phyloP scores from a whole-genome alignment of 2,797 vertebrate genomes.

The Phalanger gymnotis region DNA sequence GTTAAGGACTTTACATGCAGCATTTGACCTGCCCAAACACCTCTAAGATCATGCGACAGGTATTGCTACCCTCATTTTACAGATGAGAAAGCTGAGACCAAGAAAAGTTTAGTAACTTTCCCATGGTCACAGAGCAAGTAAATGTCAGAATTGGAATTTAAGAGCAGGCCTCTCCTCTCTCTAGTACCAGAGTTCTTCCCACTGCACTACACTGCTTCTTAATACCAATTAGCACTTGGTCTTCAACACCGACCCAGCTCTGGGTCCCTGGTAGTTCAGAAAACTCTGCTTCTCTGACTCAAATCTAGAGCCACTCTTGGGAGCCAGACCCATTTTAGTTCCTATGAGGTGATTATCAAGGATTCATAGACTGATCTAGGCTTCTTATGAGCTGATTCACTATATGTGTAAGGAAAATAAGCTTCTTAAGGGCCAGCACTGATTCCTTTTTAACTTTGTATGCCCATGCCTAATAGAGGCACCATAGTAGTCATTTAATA shows the following conservation, averaged over 20 bases:
- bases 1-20: not conserved
- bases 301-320: not conserved
- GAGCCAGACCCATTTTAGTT: not conserved
- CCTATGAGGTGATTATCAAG: constrained; percentile 7
- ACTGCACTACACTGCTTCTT: too few relatives aligned
- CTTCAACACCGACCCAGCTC: not conserved
- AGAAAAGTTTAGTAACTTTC: not conserved
- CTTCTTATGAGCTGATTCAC: constrained; percentile 1
- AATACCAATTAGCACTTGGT: not conserved
- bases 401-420: not conserved
- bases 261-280: not conserved
- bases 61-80: not conserved
- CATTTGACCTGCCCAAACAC: not conserved
- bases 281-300: not conserved
- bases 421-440: not conserved
- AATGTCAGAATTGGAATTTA: not conserved
- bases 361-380: not conserved
- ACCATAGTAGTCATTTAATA: constrained; percentile 38
- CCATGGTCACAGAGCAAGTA: not conserved
- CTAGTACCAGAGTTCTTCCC: not conserved
- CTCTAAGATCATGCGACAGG: not conserved
- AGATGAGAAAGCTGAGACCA: not conserved
- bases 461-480: not conserved
- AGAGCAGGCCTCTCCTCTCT: not conserved
- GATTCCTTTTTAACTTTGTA: not conserved